phyloP scores from a whole-genome alignment of 2,113 vertebrate species.

The Coptodon rendalli region DNA sequence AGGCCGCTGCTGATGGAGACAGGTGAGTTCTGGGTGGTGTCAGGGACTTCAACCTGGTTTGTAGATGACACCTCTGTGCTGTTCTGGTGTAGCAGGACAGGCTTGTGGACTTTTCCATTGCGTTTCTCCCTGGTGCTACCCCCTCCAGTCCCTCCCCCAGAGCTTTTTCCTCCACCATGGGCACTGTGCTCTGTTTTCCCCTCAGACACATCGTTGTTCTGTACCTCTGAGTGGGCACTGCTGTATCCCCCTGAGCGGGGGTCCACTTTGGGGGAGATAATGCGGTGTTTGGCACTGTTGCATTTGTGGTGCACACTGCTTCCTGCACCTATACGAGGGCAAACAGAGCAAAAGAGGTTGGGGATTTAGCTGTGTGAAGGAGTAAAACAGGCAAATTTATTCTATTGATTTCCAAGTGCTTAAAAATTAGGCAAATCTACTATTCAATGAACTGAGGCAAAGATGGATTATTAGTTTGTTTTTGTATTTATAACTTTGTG shows the following conservation, averaged over 20 bases:
- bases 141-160: constrained; percentile 69
- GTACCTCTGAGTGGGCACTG: constrained; percentile 89
- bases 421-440: not conserved
- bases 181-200: constrained; percentile 92
- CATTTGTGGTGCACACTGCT: constrained; percentile 99
- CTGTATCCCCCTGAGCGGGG: constrained; percentile 85
- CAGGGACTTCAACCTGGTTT: constrained; percentile 98
- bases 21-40: constrained; percentile 97
- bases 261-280: constrained; percentile 98
- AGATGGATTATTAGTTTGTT: not conserved
- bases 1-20: constrained; percentile 98
- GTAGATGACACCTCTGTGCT: constrained; percentile 98
- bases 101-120: constrained; percentile 95
- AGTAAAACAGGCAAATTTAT: not conserved
- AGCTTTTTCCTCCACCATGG: constrained; percentile 77
- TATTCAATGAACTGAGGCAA: not conserved
- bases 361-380: not conserved
- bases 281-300: constrained; percentile 99
- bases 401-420: not conserved
- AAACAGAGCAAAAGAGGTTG: constrained; percentile 16
- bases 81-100: constrained; percentile 90
- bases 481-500: not conserved
- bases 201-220: constrained; percentile 97
- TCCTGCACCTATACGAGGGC: constrained; percentile 81
- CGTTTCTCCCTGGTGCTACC: constrained; percentile 86